phyloP scores from a whole-genome alignment of 2,797 vertebrate species.

The Dipus sagitta region DNA sequence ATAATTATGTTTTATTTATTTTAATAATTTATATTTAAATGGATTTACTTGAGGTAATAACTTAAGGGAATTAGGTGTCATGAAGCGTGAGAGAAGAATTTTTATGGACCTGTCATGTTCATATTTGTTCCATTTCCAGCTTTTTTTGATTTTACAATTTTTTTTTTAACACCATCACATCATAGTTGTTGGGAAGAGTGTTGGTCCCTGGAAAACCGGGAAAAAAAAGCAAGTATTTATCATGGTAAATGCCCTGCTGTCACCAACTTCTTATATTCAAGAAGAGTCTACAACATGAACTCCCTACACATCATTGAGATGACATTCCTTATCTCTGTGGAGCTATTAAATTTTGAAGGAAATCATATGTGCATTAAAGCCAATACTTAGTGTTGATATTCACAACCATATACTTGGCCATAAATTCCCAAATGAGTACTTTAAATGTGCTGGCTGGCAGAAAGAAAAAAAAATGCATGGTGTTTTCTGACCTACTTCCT shows the following conservation, averaged over 20 bases:
- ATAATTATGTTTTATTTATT: neutral
- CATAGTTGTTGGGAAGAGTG: too few relatives aligned
- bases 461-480: conserved; percentile 50
- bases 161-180: too few relatives aligned
- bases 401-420: conserved; percentile 55
- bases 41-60: neutral
- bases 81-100: neutral
- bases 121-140: too few relatives aligned
- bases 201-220: neutral
- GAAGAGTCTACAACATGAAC: neutral
- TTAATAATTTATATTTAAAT: neutral
- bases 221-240: neutral
- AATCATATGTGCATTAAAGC: conserved; percentile 55
- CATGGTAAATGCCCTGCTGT: neutral
- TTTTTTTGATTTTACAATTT: too few relatives aligned
- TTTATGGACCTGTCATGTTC: too few relatives aligned
- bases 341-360: conserved; percentile 57
- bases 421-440: conserved; percentile 65
- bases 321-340: neutral
- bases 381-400: conserved; percentile 49
- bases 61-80: neutral
- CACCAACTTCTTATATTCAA: neutral
- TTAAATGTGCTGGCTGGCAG: conserved; percentile 69
- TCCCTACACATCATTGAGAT: neutral
- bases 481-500: conserved; percentile 77